Conservation (phyloP, 2,888 invertebrate genomes). For the Cyclophora albipunctata region DNA sequence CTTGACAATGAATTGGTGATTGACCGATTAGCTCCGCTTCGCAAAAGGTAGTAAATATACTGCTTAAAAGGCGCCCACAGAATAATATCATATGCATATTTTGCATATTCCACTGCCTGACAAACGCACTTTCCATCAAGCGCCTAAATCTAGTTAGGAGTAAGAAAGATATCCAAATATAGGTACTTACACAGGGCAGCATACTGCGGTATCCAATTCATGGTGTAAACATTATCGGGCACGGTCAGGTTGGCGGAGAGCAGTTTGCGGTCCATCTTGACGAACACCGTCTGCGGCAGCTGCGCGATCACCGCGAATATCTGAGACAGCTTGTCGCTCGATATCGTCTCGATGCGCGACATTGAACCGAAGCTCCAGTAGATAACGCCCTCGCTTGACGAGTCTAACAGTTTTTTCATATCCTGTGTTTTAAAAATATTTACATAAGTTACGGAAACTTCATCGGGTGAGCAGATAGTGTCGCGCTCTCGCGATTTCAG, state of each 20-base stretch:
- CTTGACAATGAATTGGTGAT: too few species aligned
- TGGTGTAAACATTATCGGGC: slow-evolving; percentile 64
- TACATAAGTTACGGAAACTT: not conserved
- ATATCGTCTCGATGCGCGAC: slow-evolving; percentile 72
- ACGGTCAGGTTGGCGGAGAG: slow-evolving; percentile 62
- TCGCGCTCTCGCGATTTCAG: too few species aligned
- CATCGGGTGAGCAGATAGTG: not conserved
- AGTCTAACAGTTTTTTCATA: slow-evolving; percentile 56
- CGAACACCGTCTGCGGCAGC: slow-evolving; percentile 70
- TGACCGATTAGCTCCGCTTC: too few species aligned
- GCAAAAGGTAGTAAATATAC: too few species aligned
- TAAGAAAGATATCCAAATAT: too few species aligned
- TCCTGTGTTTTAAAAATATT: slow-evolving; percentile 34
- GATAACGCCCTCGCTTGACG: slow-evolving; percentile 66
- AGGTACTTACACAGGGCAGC: slow-evolving; percentile 71
- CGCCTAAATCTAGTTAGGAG: too few species aligned
- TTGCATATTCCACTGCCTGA: too few species aligned
- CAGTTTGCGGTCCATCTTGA: slow-evolving; percentile 68
- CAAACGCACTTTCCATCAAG: too few species aligned
- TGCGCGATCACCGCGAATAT: slow-evolving; percentile 69
- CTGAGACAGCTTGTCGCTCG: slow-evolving; percentile 53
- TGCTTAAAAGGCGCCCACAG: too few species aligned
- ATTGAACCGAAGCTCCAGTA: slow-evolving; percentile 78
- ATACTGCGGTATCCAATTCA: slow-evolving; percentile 73
- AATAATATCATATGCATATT: too few species aligned